Percentiles rank a stretch among this genome's conserved stretches.
phyloP scores from a whole-genome alignment of 2,888 invertebrate genomes.

The Tiliacea aurago region DNA sequence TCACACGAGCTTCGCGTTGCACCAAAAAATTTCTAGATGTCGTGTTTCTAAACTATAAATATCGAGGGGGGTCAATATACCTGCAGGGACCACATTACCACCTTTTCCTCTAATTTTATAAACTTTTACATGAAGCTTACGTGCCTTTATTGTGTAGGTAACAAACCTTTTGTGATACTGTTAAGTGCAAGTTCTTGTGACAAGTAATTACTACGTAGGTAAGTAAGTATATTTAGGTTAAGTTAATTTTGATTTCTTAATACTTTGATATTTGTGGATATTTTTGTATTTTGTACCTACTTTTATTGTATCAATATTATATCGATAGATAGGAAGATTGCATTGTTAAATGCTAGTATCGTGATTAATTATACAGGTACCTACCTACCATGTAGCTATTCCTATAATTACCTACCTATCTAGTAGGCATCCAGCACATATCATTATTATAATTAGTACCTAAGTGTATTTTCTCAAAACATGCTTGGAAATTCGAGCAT shows the following conservation, averaged over 20 bases:
- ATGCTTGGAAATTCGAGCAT: too few species aligned
- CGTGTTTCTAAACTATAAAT: too few species aligned
- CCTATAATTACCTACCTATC: too few species aligned
- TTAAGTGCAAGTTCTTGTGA: constrained; percentile 37
- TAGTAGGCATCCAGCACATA: constrained; percentile 12
- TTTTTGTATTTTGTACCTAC: neutral
- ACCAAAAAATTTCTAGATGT: too few species aligned
- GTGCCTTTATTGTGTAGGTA: constrained; percentile 35
- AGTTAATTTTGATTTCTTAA: neutral
- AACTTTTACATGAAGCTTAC: constrained; percentile 27
- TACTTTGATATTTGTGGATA: neutral
- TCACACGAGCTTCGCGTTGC: too few species aligned
- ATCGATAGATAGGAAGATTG: neutral
- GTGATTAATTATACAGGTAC: neutral
- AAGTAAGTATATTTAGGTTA: neutral
- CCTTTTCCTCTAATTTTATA: too few species aligned
- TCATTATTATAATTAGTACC: neutral
- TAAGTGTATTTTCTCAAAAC: too few species aligned
- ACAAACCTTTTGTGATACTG: constrained; percentile 55
- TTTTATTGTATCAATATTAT: constrained; percentile 3
- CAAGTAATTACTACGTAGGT: constrained; percentile 9
- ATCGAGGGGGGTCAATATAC: too few species aligned
- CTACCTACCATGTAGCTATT: neutral
- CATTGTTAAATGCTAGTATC: neutral
- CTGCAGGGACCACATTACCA: too few species aligned